Evolutionary conservation across 2,888 invertebrate species (phyloP).

Genomic region (Silvanus unidentatus): DNA sequence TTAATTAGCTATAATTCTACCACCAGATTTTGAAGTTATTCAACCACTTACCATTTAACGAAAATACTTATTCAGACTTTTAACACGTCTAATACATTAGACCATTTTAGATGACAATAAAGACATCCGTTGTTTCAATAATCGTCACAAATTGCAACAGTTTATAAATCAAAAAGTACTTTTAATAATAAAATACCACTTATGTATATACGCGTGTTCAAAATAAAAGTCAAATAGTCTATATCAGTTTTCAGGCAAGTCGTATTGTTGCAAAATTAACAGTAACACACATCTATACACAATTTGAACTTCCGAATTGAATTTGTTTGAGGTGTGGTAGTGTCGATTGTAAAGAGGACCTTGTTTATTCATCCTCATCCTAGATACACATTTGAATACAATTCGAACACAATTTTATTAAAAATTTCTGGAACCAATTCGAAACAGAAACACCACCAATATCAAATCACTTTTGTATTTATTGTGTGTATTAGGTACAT

Average conservation of each 20-base stretch:
- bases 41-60: neutral
- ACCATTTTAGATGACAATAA: neutral
- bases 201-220: slow-evolving; percentile 4
- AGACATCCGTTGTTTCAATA: slow-evolving; percentile 2
- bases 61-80: neutral
- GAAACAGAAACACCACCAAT: neutral
- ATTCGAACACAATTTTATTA: neutral
- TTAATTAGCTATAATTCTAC: neutral
- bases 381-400: slow-evolving; percentile 1
- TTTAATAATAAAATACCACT: slow-evolving; percentile 9
- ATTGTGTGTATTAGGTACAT: too few relatives aligned
- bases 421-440: neutral
- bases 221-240: slow-evolving; percentile 7
- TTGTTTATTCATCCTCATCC: slow-evolving; percentile 1
- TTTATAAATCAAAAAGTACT: slow-evolving; percentile 7
- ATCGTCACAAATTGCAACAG: slow-evolving; percentile 6
- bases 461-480: too few relatives aligned
- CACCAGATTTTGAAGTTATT: neutral
- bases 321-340: slow-evolving; percentile 4
- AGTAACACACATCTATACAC: slow-evolving; percentile 17
- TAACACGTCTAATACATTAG: neutral
- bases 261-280: slow-evolving; percentile 17
- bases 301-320: slow-evolving; percentile 9
- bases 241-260: slow-evolving; percentile 13
- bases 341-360: neutral